A percentile compares a stretch with the other conserved stretches of the same genome.
Conservation (phyloP, 2,888 invertebrate species). For the Carpatolechia fugitivella region DNA sequence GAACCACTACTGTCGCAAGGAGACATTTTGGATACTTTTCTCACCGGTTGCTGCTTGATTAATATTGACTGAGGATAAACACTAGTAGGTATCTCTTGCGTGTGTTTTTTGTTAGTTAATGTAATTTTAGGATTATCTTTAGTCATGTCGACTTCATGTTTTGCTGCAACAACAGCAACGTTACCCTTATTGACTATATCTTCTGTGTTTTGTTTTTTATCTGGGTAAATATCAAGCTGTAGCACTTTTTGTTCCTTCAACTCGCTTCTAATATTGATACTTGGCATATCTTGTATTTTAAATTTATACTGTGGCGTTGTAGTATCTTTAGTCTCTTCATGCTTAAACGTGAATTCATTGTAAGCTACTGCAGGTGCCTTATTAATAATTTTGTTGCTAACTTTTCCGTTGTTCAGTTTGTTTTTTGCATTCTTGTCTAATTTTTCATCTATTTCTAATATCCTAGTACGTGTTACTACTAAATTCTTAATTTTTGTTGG, state of each 20-base stretch:
- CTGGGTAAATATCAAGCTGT: constrained; percentile 69
- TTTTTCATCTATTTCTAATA: constrained; percentile 53
- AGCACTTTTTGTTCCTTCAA: constrained; percentile 72
- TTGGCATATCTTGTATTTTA: constrained; percentile 70
- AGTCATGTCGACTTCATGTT: constrained; percentile 16
- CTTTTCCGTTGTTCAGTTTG: constrained; percentile 39
- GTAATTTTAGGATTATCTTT: constrained; percentile 4
- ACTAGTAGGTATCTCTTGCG: not conserved
- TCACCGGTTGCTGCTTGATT: constrained; percentile 28
- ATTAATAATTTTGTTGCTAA: constrained; percentile 23
- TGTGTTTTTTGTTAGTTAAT: not conserved
- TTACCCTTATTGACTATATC: constrained; percentile 39
- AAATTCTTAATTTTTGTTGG: constrained; percentile 43
- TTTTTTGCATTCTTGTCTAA: constrained; percentile 34
- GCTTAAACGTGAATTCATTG: constrained; percentile 55
- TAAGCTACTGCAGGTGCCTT: constrained; percentile 49
- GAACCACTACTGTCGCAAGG: constrained; percentile 62
- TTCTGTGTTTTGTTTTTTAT: constrained; percentile 31
- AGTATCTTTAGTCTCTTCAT: constrained; percentile 42
- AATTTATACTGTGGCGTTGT: constrained; percentile 38
- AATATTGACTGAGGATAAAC: constrained; percentile 18
- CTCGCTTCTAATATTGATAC: constrained; percentile 72
- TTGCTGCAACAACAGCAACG: constrained; percentile 49
- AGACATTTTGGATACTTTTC: constrained; percentile 61
- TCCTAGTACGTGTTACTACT: constrained; percentile 48